Evolutionary conservation across 2,113 vertebrate genomes (phyloP), one percentile per base, ranked within the genome.

Genomic region (Phasianus colchicus): DNA sequence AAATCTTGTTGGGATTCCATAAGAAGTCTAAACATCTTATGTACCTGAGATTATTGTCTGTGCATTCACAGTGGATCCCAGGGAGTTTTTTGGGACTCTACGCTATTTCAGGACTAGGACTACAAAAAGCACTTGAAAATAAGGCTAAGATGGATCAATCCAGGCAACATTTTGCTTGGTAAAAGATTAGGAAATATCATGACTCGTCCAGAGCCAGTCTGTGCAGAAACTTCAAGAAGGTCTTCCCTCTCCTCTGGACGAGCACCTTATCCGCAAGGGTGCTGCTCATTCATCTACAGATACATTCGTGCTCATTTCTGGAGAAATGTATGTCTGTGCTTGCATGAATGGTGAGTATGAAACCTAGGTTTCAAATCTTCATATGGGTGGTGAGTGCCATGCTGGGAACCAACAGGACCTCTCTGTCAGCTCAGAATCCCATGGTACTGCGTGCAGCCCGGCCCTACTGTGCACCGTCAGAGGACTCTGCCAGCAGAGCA

Each of bases 401-500:
- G 0, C 4, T 88, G 94, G 61, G 86, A 65, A 22, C 72, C 81
- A 3, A 1, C 48, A 48, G 64, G 70, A 42, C 43, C 69, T 38
- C 54, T 52, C 42, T 78, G 83, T 73, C 52, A 43, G 87, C 65
- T 73, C 70, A 47, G 75, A 52, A 38, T 50, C 50, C 82, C 65
- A 4, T 20, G 11, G 89, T 61, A 30, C 32, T 69, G 70, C 0
- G 2, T 9, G 66, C 90, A 30, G 80, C 66, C 58, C 0, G 1
- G 88, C 1, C 2, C 64, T 64, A 22, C 80, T 43, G 75, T 20
- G 6, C 12, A 6, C 55, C 1, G 9, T 69, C 4, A 3, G 63
- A 95, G 73, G 72, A 84, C 81, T 19, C 4, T 79, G 73, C 78
- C 92, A 63, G 82, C 75, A 91, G 73, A 92, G 61, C 79, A 67